phyloP scores from a whole-genome alignment of 2,113 vertebrate genomes.

The Coreoperca whiteheadi region DNA sequence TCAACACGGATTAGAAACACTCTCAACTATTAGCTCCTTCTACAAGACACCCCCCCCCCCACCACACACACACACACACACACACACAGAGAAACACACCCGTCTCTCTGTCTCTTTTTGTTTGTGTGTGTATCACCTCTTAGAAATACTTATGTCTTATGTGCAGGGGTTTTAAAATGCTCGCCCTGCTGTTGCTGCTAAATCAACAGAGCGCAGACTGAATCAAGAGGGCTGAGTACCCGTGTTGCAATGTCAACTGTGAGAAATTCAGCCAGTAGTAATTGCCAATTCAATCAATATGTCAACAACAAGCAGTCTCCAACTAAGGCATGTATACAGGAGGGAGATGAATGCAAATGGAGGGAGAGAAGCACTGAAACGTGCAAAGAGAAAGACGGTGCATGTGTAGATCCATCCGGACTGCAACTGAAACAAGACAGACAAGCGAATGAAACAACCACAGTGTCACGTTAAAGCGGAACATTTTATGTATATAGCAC shows the following conservation, averaged over 20 bases:
- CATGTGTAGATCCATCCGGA: conserved; percentile 36
- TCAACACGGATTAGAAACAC: conserved; percentile 75
- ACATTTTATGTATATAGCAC: conserved; percentile 13
- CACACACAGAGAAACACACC: conserved; percentile 19
- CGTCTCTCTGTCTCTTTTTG: background rate
- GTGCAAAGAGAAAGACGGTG: conserved; percentile 26
- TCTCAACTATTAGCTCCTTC: conserved; percentile 62
- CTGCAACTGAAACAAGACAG: conserved; percentile 20
- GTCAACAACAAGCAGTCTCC: conserved; percentile 70
- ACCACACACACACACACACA: conserved; percentile 6
- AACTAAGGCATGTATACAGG: conserved; percentile 46
- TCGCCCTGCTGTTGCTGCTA: conserved; percentile 50
- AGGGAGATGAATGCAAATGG: conserved; percentile 43
- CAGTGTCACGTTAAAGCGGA: background rate
- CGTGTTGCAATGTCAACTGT: conserved; percentile 71
- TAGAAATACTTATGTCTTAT: conserved; percentile 36
- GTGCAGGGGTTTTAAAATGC: conserved; percentile 44
- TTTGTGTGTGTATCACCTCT: conserved; percentile 31
- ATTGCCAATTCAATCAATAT: conserved; percentile 81
- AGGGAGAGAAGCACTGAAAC: conserved; percentile 44
- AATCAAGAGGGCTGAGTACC: conserved; percentile 54
- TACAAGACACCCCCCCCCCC: background rate
- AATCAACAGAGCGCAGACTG: conserved; percentile 57
- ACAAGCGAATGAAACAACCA: conserved; percentile 38
- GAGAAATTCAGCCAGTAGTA: conserved; percentile 65